Base-by-base conservation (phyloP, 37 sponge, comb jelly and placozoan genomes). In the Theonella swinhoei region DNA sequence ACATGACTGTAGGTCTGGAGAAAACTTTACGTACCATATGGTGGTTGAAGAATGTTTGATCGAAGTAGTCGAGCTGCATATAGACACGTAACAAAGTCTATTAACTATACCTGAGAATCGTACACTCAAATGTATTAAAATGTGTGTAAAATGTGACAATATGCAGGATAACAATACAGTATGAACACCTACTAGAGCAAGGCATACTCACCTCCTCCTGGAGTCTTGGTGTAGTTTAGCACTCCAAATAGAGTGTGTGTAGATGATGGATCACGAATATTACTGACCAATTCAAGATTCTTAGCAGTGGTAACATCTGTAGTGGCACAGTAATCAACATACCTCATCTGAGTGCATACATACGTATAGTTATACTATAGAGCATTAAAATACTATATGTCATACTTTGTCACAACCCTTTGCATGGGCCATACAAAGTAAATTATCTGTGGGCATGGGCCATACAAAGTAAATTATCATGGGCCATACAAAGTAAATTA, bases 21-120 rank as follows among this genome's bases (percentile, higher is more conserved):
- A n/a, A 23, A 33, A 33, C 14, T 20, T 43, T 14, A 59, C 90
- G 79, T 79, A 96, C 96, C 79, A 47, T 74, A 91, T 29, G 95
- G 97, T 26, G 99, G 99, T 66, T 99, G 95, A 25, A 99, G 87
- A n/a, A 99, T 90, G 68, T 95, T 96, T 14, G 97, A 91, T 61
- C 99, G 85, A 38, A 94, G 80, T 1, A 95, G 74, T 25, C 92
- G 87, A 34, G 92, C 88, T 20, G 19, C 20, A 59, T 22, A 22
- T 22, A 59, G n/a, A 14, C 29, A 65, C n/a, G 29, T 30, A 65
- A 30, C 29, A 19, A 30, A 65, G 30, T 65, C 4, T 14, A 65
- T 7, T 59, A 14, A 59, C 20, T 59, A 22, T 59, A 59, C 20
- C 20, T 22, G 61, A 20, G 20, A 59, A 59, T 26, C 17, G 68